phyloP scores from a whole-genome alignment of 2,797 vertebrate species.

The Pteronotus mesoamericanus region DNA sequence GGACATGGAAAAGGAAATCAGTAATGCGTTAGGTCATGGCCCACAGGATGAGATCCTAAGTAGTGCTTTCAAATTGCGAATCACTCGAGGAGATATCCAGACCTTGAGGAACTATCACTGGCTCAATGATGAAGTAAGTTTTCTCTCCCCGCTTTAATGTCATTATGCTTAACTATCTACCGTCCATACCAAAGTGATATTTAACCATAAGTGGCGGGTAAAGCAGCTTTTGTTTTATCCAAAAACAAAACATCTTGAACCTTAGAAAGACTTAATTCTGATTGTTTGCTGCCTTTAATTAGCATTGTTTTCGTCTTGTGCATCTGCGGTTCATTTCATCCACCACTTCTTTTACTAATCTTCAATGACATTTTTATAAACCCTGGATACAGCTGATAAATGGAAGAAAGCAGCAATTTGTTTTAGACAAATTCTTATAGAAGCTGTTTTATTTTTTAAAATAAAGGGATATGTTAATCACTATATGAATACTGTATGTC shows the following conservation, averaged over 20 bases:
- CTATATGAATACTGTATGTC: background rate
- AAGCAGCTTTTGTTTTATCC: background rate
- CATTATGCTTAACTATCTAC: background rate
- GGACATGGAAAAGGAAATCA: conserved; percentile 92
- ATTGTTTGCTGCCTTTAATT: background rate
- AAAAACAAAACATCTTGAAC: background rate
- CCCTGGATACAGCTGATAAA: background rate
- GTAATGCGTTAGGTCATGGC: conserved; percentile 83
- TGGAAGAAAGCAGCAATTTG: background rate
- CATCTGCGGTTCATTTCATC: background rate
- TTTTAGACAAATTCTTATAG: background rate
- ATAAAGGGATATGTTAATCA: background rate
- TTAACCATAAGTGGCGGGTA: background rate
- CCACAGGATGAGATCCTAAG: conserved; percentile 88
- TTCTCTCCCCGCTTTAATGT: background rate
- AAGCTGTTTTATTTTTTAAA: background rate
- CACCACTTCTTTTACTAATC: background rate
- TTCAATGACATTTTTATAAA: background rate
- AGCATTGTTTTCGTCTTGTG: background rate
- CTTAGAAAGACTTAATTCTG: background rate
- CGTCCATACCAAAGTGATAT: background rate
- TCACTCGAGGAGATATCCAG: conserved; percentile 91
- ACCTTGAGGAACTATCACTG: conserved; percentile 89
- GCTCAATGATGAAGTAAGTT: conserved; percentile 93
- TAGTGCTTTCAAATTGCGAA: conserved; percentile 90